phyloP scores from a whole-genome alignment of 2,888 invertebrate species.

The Sarcophaga variegata region DNA sequence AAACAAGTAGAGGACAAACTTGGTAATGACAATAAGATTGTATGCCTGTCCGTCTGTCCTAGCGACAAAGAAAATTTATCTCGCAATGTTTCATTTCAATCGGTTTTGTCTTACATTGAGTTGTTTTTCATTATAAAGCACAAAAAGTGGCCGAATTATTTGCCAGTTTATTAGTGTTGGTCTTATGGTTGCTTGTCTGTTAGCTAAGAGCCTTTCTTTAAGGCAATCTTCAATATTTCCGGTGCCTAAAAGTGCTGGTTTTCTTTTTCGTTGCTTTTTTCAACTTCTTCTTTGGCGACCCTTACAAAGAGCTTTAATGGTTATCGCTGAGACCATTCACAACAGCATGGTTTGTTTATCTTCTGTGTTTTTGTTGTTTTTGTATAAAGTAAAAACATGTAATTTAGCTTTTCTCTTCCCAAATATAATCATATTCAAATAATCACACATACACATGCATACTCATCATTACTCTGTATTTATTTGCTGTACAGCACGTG shows the following conservation, averaged over 20 bases:
- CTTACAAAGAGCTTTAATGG: constrained; percentile 13
- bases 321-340: neutral
- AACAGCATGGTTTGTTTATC: constrained; percentile 40
- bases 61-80: neutral
- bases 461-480: too few relatives aligned
- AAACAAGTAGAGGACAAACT: too few relatives aligned
- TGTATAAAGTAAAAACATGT: constrained; percentile 41
- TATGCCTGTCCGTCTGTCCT: too few relatives aligned
- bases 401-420: constrained; percentile 56
- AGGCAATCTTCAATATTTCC: constrained; percentile 64
- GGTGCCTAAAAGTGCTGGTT: constrained; percentile 39
- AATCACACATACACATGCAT: neutral
- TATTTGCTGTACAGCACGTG: too few relatives aligned
- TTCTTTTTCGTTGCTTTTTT: neutral
- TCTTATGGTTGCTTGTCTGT: constrained; percentile 6
- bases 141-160: constrained; percentile 39
- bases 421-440: constrained; percentile 8
- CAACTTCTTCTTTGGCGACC: constrained; percentile 8
- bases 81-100: neutral
- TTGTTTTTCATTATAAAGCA: constrained; percentile 12
- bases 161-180: constrained; percentile 25
- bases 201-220: constrained; percentile 20
- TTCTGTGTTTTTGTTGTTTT: constrained; percentile 8
- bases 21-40: too few relatives aligned
- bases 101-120: constrained; percentile 13